Conservation (phyloP, 2,888 invertebrate genomes). For the Dasysyrphus albostriatus region DNA sequence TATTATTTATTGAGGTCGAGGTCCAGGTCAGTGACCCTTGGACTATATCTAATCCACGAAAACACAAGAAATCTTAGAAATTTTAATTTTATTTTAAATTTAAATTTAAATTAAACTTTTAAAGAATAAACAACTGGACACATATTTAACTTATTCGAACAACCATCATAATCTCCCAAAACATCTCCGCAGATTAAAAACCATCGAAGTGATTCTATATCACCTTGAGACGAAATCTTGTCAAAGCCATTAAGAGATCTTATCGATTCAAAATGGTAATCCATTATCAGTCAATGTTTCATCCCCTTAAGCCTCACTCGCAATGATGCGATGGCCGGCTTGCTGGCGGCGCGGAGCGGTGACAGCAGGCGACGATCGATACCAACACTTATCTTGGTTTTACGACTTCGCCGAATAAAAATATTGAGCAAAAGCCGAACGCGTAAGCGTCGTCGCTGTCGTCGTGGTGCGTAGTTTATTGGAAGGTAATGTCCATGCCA, state of each 20-base stretch:
- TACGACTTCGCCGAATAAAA: constrained; percentile 63
- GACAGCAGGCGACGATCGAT: constrained; percentile 56
- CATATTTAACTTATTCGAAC: not conserved
- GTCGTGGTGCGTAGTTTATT: constrained; percentile 25
- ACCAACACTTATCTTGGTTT: constrained; percentile 65
- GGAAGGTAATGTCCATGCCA: constrained; percentile 10
- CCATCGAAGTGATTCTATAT: constrained; percentile 64
- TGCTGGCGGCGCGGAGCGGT: no score
- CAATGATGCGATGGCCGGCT: not conserved
- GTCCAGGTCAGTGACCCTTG: no score
- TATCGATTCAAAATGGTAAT: constrained; percentile 65
- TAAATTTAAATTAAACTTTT: no score
- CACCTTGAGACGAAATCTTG: constrained; percentile 67
- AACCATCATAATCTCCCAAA: not conserved
- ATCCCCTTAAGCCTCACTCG: constrained; percentile 1
- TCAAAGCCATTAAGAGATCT: constrained; percentile 68
- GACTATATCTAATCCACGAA: no score
- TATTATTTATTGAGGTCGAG: no score
- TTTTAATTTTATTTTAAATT: no score
- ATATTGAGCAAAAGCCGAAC: constrained; percentile 38
- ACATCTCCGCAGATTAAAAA: constrained; percentile 36
- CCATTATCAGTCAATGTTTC: constrained; percentile 52
- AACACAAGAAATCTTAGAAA: no score
- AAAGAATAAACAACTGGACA: no score
- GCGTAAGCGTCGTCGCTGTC: not conserved